Base-by-base conservation (phyloP, 2,797 vertebrate species). In the Protonibea diacanthus region DNA sequence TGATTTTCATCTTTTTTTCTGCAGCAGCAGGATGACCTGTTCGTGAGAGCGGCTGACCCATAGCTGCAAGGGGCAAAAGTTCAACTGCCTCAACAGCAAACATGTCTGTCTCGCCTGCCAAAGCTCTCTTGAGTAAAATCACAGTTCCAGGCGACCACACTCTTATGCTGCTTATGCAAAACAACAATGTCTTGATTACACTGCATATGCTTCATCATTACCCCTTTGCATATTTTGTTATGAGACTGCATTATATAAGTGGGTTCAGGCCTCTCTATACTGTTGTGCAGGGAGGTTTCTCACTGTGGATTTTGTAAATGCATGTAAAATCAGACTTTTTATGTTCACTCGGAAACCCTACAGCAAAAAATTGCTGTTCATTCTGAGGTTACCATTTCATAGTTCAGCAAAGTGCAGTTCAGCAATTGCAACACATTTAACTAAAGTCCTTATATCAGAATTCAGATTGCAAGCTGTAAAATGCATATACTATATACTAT, bases 41-140 rank as follows among this genome's bases (percentile, higher is more conserved):
- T 65, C 61, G 47, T 55, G 47, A 70, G 48, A 66, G 27, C 17
- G 44, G n/a, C 56, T 85, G 84, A 92, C 80, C 80, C 65, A 21
- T 59, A 71, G 78, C 85, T 63, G 78, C 49, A 71, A 74, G 86
- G 33, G 79, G 21, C 67, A 60, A 51, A 57, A 77, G 84, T 83
- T 91, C 78, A 90, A 74, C 62, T 69, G 65, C 76, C 53, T 71
- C 75, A 68, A 70, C 76, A 81, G 78, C 83, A 88, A 81, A 85
- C 65, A 61, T 20, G 71, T 68, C 64, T 58, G 58, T 75, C 56
- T 11, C 3, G 42, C 18, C 70, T 74, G 62, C 48, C 77, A 80
- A 71, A 81, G 25, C 18, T 12, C 48, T 51, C 60, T 64, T 44
- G 40, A 80, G 53, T 77, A 77, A 85, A 38, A 81, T 67, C 59